Conservation (phyloP, 2,888 invertebrate species). For the Lutraria lutraria region DNA sequence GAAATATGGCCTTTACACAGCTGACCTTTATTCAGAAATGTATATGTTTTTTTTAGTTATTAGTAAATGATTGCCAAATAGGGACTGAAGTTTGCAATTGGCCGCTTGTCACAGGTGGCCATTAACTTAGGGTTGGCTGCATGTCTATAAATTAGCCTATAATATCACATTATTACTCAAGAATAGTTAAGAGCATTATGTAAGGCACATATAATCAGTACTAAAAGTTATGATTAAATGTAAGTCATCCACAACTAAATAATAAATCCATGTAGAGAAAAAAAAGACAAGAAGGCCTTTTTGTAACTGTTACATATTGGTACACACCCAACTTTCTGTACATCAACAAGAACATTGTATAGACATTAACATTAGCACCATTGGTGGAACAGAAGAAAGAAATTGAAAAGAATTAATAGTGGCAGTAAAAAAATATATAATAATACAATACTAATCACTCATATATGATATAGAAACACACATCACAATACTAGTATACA, state of each 20-base stretch:
- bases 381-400: neutral
- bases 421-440: conserved; percentile 11
- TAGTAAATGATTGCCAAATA: too few relatives aligned
- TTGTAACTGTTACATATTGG: neutral
- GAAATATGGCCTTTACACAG: too few relatives aligned
- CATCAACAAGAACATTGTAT: neutral
- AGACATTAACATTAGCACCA: conserved; percentile 19
- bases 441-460: neutral
- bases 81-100: too few relatives aligned
- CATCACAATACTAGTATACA: neutral
- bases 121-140: too few relatives aligned
- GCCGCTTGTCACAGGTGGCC: too few relatives aligned
- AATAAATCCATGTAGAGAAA: neutral
- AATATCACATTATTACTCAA: neutral
- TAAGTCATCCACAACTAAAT: neutral
- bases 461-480: neutral
- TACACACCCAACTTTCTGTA: neutral
- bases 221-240: neutral
- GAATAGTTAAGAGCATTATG: neutral
- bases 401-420: neutral
- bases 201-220: neutral
- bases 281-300: neutral
- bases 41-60: too few relatives aligned
- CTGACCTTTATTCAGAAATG: too few relatives aligned
- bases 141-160: too few relatives aligned